phyloP scores from a whole-genome alignment of 2,888 invertebrate species.

The Leptopterna dolabrata region DNA sequence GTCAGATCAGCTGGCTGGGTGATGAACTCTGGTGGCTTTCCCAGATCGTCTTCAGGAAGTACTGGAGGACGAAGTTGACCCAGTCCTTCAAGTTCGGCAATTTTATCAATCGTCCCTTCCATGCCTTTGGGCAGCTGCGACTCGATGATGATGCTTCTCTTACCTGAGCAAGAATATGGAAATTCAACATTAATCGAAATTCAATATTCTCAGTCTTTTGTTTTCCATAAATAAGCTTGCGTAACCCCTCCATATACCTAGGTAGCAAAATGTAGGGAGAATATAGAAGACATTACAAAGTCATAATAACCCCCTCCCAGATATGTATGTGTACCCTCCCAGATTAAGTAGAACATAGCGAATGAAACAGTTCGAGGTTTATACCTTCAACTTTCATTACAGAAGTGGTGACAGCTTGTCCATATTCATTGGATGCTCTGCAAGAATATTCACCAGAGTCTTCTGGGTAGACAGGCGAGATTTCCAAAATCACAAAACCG shows the following conservation, averaged over 20 bases:
- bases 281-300: too few relatives aligned
- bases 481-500: constrained; percentile 96
- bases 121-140: constrained; percentile 92
- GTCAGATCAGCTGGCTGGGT: constrained; percentile 88
- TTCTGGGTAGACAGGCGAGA: constrained; percentile 95
- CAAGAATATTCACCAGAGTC: constrained; percentile 94
- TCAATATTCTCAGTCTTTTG: too few relatives aligned
- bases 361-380: too few relatives aligned
- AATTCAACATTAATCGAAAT: background rate
- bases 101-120: constrained; percentile 93
- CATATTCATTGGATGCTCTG: constrained; percentile 88
- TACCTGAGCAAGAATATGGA: constrained; percentile 66
- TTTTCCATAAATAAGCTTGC: too few relatives aligned
- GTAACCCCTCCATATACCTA: too few relatives aligned
- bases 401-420: constrained; percentile 90
- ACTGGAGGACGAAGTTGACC: constrained; percentile 76
- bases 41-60: constrained; percentile 82
- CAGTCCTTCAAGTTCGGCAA: constrained; percentile 90
- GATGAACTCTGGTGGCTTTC: constrained; percentile 90
- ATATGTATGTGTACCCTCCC: too few relatives aligned
- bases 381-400: constrained; percentile 87
- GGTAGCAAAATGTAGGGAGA: too few relatives aligned
- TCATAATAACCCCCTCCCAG: too few relatives aligned
- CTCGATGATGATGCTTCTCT: constrained; percentile 90
- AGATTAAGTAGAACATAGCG: too few relatives aligned